Conservation (phyloP, 2,797 vertebrate genomes). For the Bucorvus abyssinicus region DNA sequence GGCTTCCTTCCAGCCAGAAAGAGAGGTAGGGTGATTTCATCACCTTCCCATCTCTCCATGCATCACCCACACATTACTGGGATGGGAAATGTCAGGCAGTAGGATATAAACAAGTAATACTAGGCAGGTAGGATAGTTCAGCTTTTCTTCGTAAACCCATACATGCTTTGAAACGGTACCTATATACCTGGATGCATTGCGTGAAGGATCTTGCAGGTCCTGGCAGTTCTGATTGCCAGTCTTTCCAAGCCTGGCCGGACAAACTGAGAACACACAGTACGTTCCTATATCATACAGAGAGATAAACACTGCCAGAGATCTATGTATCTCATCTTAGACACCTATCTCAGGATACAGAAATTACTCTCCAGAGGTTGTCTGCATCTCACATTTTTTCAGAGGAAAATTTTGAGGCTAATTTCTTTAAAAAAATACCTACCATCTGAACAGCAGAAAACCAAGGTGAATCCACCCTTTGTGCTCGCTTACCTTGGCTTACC, state of each 20-base stretch:
- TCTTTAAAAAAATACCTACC: background rate
- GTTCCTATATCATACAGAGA: background rate
- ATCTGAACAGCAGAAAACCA: background rate
- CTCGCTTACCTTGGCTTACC: background rate
- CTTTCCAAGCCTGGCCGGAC: background rate
- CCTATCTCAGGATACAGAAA: background rate
- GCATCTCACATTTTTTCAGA: background rate
- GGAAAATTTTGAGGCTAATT: background rate
- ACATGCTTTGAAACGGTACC: background rate
- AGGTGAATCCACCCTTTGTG: background rate
- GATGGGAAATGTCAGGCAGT: background rate
- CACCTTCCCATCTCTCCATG: background rate
- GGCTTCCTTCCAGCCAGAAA: background rate
- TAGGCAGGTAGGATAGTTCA: background rate
- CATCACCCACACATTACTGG: background rate
- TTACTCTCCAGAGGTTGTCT: background rate
- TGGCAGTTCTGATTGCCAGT: background rate
- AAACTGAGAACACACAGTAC: background rate
- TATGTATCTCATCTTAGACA: background rate
- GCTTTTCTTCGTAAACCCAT: background rate
- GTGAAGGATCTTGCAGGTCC: background rate
- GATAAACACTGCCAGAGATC: background rate
- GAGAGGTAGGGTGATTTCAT: background rate
- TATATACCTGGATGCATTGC: accelerated
- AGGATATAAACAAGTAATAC: background rate